phyloP scores from a whole-genome alignment of 2,888 invertebrate genomes.

The Baccha elongata region DNA sequence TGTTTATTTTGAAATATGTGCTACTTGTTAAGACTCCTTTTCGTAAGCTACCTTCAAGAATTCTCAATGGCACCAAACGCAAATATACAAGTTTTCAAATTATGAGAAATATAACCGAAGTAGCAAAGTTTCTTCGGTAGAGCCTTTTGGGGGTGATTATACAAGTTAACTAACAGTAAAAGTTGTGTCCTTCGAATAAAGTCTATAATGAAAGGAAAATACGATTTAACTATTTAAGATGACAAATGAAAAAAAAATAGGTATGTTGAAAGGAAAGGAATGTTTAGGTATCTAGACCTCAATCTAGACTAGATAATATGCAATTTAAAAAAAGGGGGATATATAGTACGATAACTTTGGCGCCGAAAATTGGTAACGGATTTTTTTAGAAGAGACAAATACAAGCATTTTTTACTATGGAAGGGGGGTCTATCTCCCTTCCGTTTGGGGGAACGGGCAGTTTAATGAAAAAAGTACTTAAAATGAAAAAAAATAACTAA shows the following conservation, averaged over 20 bases:
- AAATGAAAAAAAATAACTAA: too few relatives aligned
- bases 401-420: too few relatives aligned
- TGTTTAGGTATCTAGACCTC: too few relatives aligned
- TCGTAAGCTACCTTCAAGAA: slow-evolving; percentile 21
- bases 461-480: too few relatives aligned
- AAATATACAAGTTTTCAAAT: slow-evolving; percentile 52
- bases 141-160: slow-evolving; percentile 61
- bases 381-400: too few relatives aligned
- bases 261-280: background rate
- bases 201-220: slow-evolving; percentile 7
- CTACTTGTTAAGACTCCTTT: slow-evolving; percentile 31
- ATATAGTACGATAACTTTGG: too few relatives aligned
- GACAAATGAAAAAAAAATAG: background rate
- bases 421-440: too few relatives aligned
- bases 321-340: too few relatives aligned
- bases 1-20: slow-evolving; percentile 36
- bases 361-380: too few relatives aligned
- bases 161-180: slow-evolving; percentile 56
- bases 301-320: too few relatives aligned
- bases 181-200: slow-evolving; percentile 44
- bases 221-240: slow-evolving; percentile 9
- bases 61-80: slow-evolving; percentile 31
- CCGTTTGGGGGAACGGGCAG: too few relatives aligned
- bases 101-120: slow-evolving; percentile 55
- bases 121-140: slow-evolving; percentile 55